Percentiles rank a stretch among this genome's conserved stretches.
Evolutionary conservation across 2,797 vertebrate genomes (phyloP).

Genomic region (Sebastes oblongus): DNA sequence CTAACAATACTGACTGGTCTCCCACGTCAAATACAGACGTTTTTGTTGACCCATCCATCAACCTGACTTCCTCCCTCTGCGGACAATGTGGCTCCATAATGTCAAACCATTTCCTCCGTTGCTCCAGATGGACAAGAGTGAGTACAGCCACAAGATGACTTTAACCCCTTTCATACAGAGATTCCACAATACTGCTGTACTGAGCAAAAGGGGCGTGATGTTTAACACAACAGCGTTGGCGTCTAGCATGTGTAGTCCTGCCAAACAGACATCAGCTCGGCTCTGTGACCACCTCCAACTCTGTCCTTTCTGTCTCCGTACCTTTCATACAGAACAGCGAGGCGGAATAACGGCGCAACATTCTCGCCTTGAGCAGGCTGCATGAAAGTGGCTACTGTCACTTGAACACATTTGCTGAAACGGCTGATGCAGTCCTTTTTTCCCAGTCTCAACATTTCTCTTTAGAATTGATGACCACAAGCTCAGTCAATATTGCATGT

Average conservation of each 20-base stretch:
- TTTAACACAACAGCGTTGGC: too few relatives aligned
- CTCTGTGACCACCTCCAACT: too few relatives aligned
- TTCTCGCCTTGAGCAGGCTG: too few relatives aligned
- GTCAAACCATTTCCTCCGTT: background rate
- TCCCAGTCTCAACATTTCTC: background rate
- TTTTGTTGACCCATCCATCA: background rate
- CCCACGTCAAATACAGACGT: background rate
- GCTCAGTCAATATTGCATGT: conserved; percentile 13
- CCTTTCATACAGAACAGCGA: too few relatives aligned
- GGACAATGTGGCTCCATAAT: background rate
- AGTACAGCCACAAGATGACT: background rate
- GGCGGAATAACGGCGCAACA: too few relatives aligned
- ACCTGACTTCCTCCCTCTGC: background rate
- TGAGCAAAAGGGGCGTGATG: too few relatives aligned
- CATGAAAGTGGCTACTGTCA: background rate
- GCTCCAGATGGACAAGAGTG: background rate
- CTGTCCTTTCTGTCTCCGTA: too few relatives aligned
- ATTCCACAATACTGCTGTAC: too few relatives aligned
- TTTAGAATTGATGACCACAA: conserved; percentile 3
- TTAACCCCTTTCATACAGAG: background rate
- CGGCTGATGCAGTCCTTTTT: background rate
- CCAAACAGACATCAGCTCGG: too few relatives aligned
- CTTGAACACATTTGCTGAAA: background rate
- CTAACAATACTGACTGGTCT: background rate
- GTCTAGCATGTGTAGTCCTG: too few relatives aligned